Evolutionary conservation across 1,140 invertebrate genomes (phyloP), one percentile per base, ranked within the genome.

Genomic region (Platyscapa corneri): DNA sequence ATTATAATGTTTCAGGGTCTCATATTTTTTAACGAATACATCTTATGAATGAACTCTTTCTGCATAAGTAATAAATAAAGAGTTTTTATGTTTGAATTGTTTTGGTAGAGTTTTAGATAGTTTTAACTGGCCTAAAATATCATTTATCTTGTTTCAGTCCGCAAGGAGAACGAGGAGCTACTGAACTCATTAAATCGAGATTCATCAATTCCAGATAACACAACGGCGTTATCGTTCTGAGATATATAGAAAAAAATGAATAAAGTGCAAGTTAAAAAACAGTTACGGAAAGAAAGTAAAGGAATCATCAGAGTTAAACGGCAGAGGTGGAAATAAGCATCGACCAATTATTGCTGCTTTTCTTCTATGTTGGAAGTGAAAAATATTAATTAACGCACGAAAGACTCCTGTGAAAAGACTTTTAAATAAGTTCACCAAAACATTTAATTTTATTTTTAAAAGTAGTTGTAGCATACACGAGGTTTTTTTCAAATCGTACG

Each of bases 131-230:
- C n/a, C n/a, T n/a, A n/a, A n/a, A n/a, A n/a, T n/a, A n/a, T n/a
- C n/a, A n/a, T n/a, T n/a, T n/a, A n/a, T n/a, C 12, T 46, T 46
- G 88, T 93, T 93, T 83, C 93, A 94, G 93, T 94, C 81, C 92
- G 93, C 49, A 93, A 92, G 87, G 92, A 94, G 88, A 94, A 94
- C 87, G 93, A 94, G 88, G 93, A 94, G 87, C 88, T 94, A 88
- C 86, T 94, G 83, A 94, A 94, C 86, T 94, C 93, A 39, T 87
- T 94, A 67, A 93, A 93, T 87, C 90, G 90, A 78, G 91, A 92
- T 77, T 87, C 85, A 34, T 90, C 88, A 70, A 87, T 90, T 82
- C 89, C 88, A 30, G 89, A 85, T 64, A 93, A 93, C 79, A 77
- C 87, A 10, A 91, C 92, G 85, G 78, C 86, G 72, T 82, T 89